Evolutionary conservation across 2,797 vertebrate species (phyloP), one percentile per base, ranked within the genome.

Genomic region (Pangasius mekongensis): DNA sequence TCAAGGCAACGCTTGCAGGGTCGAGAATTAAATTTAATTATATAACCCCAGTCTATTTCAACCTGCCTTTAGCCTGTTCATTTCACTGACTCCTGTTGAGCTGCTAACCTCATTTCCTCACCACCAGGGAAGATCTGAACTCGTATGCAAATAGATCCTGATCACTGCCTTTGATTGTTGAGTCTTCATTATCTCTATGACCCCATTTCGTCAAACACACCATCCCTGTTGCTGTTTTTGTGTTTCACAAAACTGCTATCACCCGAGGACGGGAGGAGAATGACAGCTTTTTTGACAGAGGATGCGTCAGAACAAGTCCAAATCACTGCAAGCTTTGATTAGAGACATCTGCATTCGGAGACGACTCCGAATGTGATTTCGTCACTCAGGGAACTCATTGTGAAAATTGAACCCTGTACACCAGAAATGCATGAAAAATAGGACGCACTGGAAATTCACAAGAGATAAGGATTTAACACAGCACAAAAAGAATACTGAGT

Each of bases 161-260:
- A 88, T 88, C 83, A 33, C 43, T 16, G 60, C 74, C 71, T 85
- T 88, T 88, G 83, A 88, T 85, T 85, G 67, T 64, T 1, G 62
- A 67, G 60, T 3, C 60, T 56, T 78, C 56, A 36, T 74, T 69
- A 83, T 88, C 83, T 69, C 49, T 7, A 16, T 20, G 49, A 49
- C 36, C 52, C 24, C 43, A 20, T 52, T 84, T 43, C 16, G 8
- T 18, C 33, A 73, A 69, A 39, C 67, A 73, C 5, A 11, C 58
- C 47, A 20, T 30, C n/a, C 60, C 73, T 27, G 39, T 27, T 62
- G 43, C n/a, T 56, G 30, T 24, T 18, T 33, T 49, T 74, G 54
- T 33, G 3, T 54, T 78, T 78, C 27, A 16, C 13, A n/a, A 56
- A 33, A 30, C 52, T 36, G 77, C 52, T 22, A 56, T 33, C n/a